A percentile compares a stretch with the other conserved stretches of the same genome.
These are phyloP conservation scores for Sphenopsis melanotis DNA, from an alignment of 2,797 vertebrate species.

Conservation along the genomic window DNA sequence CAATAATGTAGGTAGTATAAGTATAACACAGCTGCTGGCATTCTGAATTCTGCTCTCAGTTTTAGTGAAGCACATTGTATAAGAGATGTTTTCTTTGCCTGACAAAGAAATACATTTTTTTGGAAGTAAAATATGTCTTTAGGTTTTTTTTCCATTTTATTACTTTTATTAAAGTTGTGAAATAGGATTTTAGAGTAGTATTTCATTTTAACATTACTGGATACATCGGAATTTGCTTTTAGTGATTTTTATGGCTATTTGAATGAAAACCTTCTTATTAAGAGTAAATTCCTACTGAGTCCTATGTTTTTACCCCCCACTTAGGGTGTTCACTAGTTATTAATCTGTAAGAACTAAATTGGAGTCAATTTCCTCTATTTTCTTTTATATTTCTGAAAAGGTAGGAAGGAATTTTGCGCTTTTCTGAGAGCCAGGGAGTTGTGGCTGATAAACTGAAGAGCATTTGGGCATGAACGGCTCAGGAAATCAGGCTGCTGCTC, in stretches of 20 bases:
- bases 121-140: not conserved
- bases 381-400: not conserved
- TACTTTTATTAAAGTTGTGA: conserved; percentile 26
- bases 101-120: not conserved
- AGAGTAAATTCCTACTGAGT: conserved; percentile 1
- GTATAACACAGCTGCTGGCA: not conserved
- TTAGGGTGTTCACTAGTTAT: not conserved
- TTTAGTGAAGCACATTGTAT: not conserved
- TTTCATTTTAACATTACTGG: not conserved
- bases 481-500: not conserved
- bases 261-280: conserved; percentile 21
- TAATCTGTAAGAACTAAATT: conserved; percentile 26
- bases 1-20: not conserved
- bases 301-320: not conserved
- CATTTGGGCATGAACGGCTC: not conserved
- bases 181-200: conserved; percentile 10
- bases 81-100: conserved; percentile 11
- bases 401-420: not conserved
- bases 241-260: conserved; percentile 16
- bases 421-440: not conserved
- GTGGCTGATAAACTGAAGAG: not conserved
- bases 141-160: conserved; percentile 13
- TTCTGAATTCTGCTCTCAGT: not conserved
- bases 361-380: conserved; percentile 23
- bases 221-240: conserved; percentile 9